phyloP scores from a whole-genome alignment of 2,113 vertebrate genomes.

The Eptesicus fuscus region DNA sequence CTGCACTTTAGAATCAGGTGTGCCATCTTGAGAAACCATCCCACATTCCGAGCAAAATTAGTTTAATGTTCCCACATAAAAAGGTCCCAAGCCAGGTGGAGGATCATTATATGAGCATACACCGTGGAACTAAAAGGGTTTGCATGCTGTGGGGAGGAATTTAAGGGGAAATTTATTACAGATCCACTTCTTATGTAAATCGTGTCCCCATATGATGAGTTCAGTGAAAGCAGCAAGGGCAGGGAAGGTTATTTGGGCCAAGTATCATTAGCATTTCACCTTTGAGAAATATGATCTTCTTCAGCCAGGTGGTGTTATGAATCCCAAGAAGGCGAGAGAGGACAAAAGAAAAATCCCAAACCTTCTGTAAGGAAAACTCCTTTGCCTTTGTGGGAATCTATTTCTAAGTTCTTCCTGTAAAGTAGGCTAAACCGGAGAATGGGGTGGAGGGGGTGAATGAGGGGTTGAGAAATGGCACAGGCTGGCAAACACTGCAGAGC shows the following conservation, averaged over 20 bases:
- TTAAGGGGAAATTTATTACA: conserved; percentile 83
- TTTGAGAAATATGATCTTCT: conserved; percentile 70
- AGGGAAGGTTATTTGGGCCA: conserved; percentile 72
- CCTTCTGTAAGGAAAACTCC: not conserved
- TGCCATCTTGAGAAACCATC: conserved; percentile 98
- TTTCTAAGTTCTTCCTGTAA: conserved; percentile 12
- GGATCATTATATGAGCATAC: conserved; percentile 82
- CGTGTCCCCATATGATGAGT: conserved; percentile 80
- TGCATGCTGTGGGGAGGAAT: conserved; percentile 89
- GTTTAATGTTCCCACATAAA: conserved; percentile 95
- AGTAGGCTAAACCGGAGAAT: not conserved
- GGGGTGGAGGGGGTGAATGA: fast-evolving
- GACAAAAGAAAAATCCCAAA: not conserved
- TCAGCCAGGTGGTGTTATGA: conserved; percentile 35
- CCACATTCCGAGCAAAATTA: conserved; percentile 96
- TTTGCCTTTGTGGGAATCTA: not conserved
- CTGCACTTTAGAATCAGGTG: conserved; percentile 98
- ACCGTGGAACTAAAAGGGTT: conserved; percentile 94
- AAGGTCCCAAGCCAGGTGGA: conserved; percentile 90
- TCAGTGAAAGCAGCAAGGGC: conserved; percentile 67
- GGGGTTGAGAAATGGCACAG: not conserved
- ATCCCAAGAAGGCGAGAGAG: not conserved
- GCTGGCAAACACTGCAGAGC: not conserved
- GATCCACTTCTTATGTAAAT: conserved; percentile 85
- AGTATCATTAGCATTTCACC: conserved; percentile 58